These are phyloP conservation scores for Drosophila mayaguana DNA, from an alignment of 2,888 invertebrate species.

Conservation along the genomic window DNA sequence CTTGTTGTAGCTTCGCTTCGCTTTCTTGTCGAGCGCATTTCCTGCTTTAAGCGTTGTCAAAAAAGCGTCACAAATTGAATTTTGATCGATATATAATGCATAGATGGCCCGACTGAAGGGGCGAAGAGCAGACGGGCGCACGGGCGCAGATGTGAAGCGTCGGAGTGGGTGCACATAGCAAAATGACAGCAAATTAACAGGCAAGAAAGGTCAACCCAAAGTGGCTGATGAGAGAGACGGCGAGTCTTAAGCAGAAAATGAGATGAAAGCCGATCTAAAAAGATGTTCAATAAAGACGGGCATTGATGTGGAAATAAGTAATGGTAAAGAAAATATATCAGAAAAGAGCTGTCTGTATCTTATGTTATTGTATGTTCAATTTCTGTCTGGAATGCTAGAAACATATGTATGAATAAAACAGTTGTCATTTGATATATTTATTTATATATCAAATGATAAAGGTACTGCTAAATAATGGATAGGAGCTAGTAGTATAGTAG, in stretches of 20 bases:
- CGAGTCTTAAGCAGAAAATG: not conserved
- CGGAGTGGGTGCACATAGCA: slow-evolving; percentile 52
- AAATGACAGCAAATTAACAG: slow-evolving; percentile 77
- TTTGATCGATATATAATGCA: slow-evolving; percentile 81
- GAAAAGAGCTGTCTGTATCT: not conserved
- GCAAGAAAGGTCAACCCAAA: slow-evolving; percentile 62
- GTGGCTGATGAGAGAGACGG: slow-evolving; percentile 34
- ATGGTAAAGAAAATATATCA: not conserved
- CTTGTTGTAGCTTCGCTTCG: slow-evolving; percentile 9
- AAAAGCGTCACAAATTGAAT: slow-evolving; percentile 78
- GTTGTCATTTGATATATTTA: not conserved
- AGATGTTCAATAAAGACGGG: not conserved
- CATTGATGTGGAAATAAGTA: slow-evolving; percentile 1
- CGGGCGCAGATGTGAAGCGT: slow-evolving; percentile 10
- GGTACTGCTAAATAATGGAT: not conserved
- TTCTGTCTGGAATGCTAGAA: not conserved
- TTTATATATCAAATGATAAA: not conserved
- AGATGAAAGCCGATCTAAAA: not conserved
- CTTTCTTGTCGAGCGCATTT: slow-evolving; percentile 20
- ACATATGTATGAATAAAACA: not conserved
- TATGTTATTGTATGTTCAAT: not conserved
- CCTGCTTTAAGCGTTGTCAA: slow-evolving; percentile 61
- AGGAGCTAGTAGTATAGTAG: no score
- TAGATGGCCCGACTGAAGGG: slow-evolving; percentile 3
- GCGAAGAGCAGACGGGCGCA: no score